Evolutionary conservation across 1,140 invertebrate species (phyloP).

Genomic region (Dolichoris vasculosae): DNA sequence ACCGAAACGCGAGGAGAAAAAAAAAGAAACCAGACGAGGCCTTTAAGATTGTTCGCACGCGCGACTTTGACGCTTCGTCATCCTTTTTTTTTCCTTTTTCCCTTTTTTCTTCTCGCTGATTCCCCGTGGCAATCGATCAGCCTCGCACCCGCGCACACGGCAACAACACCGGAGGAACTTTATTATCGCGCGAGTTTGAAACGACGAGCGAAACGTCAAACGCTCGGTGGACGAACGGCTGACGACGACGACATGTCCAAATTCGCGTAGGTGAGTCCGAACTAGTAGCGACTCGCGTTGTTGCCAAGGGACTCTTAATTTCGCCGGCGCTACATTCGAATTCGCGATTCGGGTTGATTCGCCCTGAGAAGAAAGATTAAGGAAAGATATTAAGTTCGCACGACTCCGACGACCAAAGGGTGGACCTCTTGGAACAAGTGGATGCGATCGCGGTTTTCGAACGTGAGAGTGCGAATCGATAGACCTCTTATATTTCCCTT

Average conservation of each 20-base stretch:
- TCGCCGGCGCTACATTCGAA: constrained; percentile 36
- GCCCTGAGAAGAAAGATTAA: too few relatives aligned
- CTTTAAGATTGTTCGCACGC: not conserved
- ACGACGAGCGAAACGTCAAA: not conserved
- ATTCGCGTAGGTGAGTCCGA: not conserved
- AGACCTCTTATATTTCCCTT: too few relatives aligned
- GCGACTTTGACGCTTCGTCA: not conserved
- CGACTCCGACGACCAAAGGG: too few relatives aligned
- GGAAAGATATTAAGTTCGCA: too few relatives aligned
- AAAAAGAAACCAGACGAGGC: not conserved
- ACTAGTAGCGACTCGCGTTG: constrained; percentile 26
- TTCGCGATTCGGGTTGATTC: too few relatives aligned
- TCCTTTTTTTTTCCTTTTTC: not conserved
- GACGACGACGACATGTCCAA: not conserved
- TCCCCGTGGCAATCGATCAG: not conserved
- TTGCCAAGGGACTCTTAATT: constrained; percentile 46
- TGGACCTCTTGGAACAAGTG: too few relatives aligned
- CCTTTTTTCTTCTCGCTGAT: not conserved
- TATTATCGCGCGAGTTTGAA: not conserved
- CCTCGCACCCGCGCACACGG: not conserved
- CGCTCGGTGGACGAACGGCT: not conserved
- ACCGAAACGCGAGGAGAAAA: not conserved
- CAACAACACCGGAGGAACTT: not conserved
- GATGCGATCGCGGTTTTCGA: too few relatives aligned
- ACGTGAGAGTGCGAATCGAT: too few relatives aligned